These are phyloP conservation scores for Osmerus mordax DNA, from an alignment of 2,113 vertebrate species.

Conservation along the genomic window DNA sequence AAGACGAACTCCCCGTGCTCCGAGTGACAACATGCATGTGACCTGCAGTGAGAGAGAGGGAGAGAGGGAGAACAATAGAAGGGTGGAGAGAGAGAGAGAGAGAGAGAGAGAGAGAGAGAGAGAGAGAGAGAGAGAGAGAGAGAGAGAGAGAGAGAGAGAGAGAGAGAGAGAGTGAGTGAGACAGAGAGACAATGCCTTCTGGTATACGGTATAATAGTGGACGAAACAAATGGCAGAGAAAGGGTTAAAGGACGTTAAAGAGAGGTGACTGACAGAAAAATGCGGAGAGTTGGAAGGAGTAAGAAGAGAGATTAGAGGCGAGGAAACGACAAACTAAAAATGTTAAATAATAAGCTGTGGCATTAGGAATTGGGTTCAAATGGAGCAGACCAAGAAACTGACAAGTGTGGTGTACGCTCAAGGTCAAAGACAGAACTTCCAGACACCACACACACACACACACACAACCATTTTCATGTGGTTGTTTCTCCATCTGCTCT, in stretches of 20 bases:
- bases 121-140: conserved; percentile 11
- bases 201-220: too few species aligned
- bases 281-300: conserved; percentile 14
- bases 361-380: not conserved
- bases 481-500: conserved; percentile 65
- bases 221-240: too few species aligned
- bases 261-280: not conserved
- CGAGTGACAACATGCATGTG: conserved; percentile 14
- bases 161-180: not conserved
- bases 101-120: not conserved
- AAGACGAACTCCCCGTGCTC: not conserved
- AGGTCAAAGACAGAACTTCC: too few species aligned
- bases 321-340: conserved; percentile 6
- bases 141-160: conserved; percentile 10
- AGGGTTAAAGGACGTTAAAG: too few species aligned
- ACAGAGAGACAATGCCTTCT: conserved; percentile 14
- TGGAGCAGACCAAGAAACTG: too few species aligned
- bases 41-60: conserved; percentile 23
- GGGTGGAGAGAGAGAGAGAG: not conserved
- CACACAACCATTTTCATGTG: conserved; percentile 25
- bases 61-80: too few species aligned
- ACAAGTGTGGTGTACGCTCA: too few species aligned
- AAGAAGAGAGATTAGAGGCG: not conserved
- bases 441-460: conserved; percentile 16
- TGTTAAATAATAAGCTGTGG: not conserved